Conservation (phyloP, 1,140 invertebrate species). For the Sarcophaga peregrina region DNA sequence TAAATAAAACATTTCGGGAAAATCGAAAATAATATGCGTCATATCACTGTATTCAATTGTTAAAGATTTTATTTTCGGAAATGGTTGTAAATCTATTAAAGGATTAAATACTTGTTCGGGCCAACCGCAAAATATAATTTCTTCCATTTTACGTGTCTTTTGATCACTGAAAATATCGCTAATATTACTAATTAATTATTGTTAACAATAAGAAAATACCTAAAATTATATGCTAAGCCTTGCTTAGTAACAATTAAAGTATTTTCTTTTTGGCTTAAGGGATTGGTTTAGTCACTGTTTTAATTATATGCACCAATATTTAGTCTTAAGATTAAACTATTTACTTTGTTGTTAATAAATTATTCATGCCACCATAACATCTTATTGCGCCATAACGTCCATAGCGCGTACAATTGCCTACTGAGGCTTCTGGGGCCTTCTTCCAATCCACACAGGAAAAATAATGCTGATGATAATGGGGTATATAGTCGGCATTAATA, state of each 20-base stretch:
- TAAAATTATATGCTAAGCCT: too few species aligned
- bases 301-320: neutral
- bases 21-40: constrained; percentile 59
- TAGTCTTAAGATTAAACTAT: neutral
- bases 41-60: constrained; percentile 65
- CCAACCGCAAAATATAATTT: constrained; percentile 61
- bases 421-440: constrained; percentile 52
- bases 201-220: neutral
- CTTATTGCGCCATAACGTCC: constrained; percentile 51
- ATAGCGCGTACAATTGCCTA: constrained; percentile 56
- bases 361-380: constrained; percentile 63
- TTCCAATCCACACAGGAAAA: constrained; percentile 57
- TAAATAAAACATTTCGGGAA: constrained; percentile 64
- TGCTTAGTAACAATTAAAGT: too few species aligned
- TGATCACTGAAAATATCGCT: constrained; percentile 40
- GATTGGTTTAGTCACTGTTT: too few species aligned
- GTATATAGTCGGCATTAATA: constrained; percentile 39
- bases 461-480: constrained; percentile 45
- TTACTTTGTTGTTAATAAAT: constrained; percentile 53
- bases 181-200: neutral
- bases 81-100: constrained; percentile 53
- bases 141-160: constrained; percentile 47
- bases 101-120: constrained; percentile 58
- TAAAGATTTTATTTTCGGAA: constrained; percentile 60
- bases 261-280: neutral